Base-by-base conservation (phyloP, 37 sponge, comb jelly and placozoan species). In the Corticium candelabrum region DNA sequence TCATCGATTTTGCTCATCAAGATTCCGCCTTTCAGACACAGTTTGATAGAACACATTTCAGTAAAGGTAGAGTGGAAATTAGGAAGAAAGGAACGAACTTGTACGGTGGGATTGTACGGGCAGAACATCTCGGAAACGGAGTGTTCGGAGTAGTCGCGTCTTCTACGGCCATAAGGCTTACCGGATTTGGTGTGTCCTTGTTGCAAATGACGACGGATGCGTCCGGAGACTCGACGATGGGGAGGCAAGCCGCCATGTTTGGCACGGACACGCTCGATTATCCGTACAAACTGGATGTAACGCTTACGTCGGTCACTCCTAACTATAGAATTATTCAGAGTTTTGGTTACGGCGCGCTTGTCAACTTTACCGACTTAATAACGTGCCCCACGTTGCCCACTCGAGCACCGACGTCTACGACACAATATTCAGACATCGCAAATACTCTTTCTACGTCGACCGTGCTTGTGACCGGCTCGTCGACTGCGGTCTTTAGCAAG, bases 151-250 rank as follows among this genome's bases (percentile, higher is more conserved):
- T 50, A 27, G 62, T 50, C 11, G 62, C 62, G 21, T 50, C 62
- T 50, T 21, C 62, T 11, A 50, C 62, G 21, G 62, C 62, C 11
- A 50, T 50, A 27, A 11, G 62, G 11, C 62, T 50, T 27, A 27
- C 62, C 21, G 62, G 62, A 50, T 50, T 50, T 21, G 62, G 62
- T 27, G 11, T 90, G 3, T 83, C 90, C 31, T 81, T 81, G 0
- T 68, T 90, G 27, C 90, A 84, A 32, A 79, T 90, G 32, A 84
- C 84, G 27, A 77, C 83, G 74, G 88, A 87, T 39, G 41, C 11
- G 35, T 11, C 29, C 0, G 78, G 68, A 1, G 37, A 37, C 1
- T 77, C 88, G 29, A 74, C 77, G 0, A 27, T 77, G n/a, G 73
- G 74, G 67, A 67, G 88, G 34, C 41, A 68, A 50, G 11, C 62